Percentiles rank a stretch among this genome's conserved stretches.
Evolutionary conservation across 2,113 vertebrate genomes (phyloP).

Genomic region (Mastomys natalensis): DNA sequence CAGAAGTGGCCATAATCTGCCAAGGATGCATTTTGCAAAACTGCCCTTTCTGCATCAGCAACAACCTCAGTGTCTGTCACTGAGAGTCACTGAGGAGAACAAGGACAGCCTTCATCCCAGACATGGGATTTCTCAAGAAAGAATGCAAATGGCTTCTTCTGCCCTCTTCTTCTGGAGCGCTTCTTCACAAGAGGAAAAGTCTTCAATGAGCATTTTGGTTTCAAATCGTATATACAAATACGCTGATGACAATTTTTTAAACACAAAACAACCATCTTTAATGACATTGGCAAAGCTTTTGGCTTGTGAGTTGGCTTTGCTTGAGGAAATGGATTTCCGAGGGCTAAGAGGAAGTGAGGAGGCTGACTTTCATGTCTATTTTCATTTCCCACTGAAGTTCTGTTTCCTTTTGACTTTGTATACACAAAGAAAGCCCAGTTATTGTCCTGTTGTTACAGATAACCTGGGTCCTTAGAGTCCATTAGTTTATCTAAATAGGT

Average conservation of each 20-base stretch:
- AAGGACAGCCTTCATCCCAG: neutral
- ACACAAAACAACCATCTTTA: slow-evolving; percentile 49
- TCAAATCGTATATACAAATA: slow-evolving; percentile 62
- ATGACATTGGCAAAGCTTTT: neutral
- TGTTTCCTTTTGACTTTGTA: slow-evolving; percentile 72
- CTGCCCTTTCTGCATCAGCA: neutral
- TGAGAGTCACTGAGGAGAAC: neutral
- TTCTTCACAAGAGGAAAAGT: neutral
- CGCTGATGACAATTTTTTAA: neutral
- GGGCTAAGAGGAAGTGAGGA: slow-evolving; percentile 44
- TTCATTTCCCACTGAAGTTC: slow-evolving; percentile 59
- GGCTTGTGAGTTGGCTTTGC: neutral
- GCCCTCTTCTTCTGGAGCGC: neutral
- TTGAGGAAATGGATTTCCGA: slow-evolving; percentile 65
- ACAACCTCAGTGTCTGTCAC: neutral
- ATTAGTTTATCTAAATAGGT: slow-evolving; percentile 23
- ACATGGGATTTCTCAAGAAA: neutral
- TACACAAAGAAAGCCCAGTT: slow-evolving; percentile 66
- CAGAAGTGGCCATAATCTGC: neutral
- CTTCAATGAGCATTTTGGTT: slow-evolving; percentile 42
- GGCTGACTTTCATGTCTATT: slow-evolving; percentile 61
- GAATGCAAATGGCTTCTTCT: neutral
- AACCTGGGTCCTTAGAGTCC: slow-evolving; percentile 50
- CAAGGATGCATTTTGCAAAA: neutral
- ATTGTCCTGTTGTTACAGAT: slow-evolving; percentile 54